Evolutionary conservation across 2,888 invertebrate species (phyloP).

Genomic region (Nymphalis polychloros): DNA sequence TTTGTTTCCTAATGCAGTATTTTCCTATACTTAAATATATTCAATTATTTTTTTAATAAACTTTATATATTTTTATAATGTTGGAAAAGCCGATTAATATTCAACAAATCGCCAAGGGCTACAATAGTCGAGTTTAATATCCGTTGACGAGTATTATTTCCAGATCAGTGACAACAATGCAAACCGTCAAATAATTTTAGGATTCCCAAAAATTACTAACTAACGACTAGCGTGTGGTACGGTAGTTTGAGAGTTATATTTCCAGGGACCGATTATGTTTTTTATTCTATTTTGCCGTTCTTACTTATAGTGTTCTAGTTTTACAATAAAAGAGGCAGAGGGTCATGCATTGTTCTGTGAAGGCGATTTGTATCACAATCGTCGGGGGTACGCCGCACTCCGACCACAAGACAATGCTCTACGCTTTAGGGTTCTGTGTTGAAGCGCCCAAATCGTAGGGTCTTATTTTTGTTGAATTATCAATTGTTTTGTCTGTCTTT

Average conservation of each 20-base stretch:
- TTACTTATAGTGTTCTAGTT: slow-evolving; percentile 24
- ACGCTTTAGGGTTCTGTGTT: background rate
- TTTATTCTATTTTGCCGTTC: slow-evolving; percentile 11
- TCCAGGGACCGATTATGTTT: background rate
- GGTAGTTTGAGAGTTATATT: background rate
- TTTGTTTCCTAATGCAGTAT: background rate
- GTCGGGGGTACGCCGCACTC: background rate
- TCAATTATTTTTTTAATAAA: background rate
- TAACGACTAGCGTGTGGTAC: too few relatives aligned
- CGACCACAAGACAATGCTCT: slow-evolving; percentile 5
- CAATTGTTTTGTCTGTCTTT: background rate
- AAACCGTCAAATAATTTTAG: background rate
- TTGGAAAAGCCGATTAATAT: background rate
- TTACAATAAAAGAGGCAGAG: slow-evolving; percentile 28
- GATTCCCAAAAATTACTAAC: background rate
- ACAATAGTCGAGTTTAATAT: too few relatives aligned
- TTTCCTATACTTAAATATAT: background rate
- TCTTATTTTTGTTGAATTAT: background rate
- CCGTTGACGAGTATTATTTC: background rate
- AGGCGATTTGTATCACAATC: slow-evolving; percentile 25
- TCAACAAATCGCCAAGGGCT: too few relatives aligned
- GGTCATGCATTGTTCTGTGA: slow-evolving; percentile 25
- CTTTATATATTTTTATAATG: background rate
- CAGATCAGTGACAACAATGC: background rate
- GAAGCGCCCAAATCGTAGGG: background rate